Conservation (phyloP, 2,888 invertebrate species). For the Sturmia bella region DNA sequence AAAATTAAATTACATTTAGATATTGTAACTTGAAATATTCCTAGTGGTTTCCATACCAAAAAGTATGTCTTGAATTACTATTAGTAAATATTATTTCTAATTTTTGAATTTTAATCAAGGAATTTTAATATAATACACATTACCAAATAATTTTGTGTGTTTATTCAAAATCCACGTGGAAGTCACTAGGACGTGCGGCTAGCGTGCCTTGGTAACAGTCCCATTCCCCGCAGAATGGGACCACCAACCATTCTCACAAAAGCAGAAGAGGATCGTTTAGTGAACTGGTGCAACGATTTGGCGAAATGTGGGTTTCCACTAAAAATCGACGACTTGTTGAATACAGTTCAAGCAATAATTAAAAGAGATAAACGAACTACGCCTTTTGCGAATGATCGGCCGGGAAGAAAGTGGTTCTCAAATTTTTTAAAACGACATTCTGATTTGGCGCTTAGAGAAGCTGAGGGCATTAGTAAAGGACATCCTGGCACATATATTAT, state of each 20-base stretch:
- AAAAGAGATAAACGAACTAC: conserved; percentile 12
- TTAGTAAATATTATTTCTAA: too few relatives aligned
- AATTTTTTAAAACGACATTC: conserved; percentile 30
- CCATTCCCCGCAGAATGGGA: conserved; percentile 12
- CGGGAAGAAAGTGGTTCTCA: conserved; percentile 12
- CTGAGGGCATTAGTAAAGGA: conserved; percentile 16
- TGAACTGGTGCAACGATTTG: conserved; percentile 14
- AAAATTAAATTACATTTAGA: too few relatives aligned
- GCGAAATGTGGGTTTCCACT: conserved; percentile 48
- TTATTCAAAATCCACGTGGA: too few relatives aligned
- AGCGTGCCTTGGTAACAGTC: too few relatives aligned
- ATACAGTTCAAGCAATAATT: neutral
- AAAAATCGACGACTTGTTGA: conserved; percentile 9
- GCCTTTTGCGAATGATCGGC: conserved; percentile 28
- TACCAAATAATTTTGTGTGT: too few relatives aligned
- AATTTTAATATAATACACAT: too few relatives aligned
- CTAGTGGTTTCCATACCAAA: too few relatives aligned
- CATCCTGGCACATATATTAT: conserved; percentile 49
- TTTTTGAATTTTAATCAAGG: too few relatives aligned
- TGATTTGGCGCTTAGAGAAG: conserved; percentile 22
- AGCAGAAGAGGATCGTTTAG: conserved; percentile 22
- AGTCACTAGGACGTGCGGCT: too few relatives aligned
- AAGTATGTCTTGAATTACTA: too few relatives aligned
- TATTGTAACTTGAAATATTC: too few relatives aligned
- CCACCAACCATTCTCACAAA: conserved; percentile 20